Conservation (phyloP, 1,140 invertebrate genomes). For the Arion vulgaris region DNA sequence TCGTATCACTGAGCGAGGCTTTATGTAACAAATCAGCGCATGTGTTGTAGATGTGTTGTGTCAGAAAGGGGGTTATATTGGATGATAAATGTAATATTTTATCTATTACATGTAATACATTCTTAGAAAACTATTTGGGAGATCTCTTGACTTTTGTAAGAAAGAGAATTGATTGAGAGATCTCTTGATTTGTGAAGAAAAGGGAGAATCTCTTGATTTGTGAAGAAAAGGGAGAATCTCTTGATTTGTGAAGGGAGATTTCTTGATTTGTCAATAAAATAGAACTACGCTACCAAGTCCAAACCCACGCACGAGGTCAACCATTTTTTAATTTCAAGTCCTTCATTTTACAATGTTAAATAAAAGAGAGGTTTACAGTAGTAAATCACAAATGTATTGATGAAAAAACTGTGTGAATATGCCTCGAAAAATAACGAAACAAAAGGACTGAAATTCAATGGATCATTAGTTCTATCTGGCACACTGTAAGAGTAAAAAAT, state of each 20-base stretch:
- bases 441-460: background rate
- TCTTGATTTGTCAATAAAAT: no score
- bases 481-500: no score
- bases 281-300: no score
- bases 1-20: background rate
- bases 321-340: background rate
- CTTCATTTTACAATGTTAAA: background rate
- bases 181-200: no score
- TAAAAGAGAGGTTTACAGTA: background rate
- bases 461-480: no score
- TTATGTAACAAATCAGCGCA: background rate
- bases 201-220: no score
- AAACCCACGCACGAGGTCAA: background rate
- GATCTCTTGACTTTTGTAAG: no score
- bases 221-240: no score
- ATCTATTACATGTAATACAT: background rate
- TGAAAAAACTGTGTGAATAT: background rate
- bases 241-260: no score
- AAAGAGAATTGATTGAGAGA: no score
- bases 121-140: no score
- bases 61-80: background rate
- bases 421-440: slow-evolving; percentile 6
- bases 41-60: background rate
- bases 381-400: background rate
- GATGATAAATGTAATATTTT: background rate